Evolutionary conservation across 1,140 invertebrate species (phyloP).

Genomic region (Polyergus mexicanus): DNA sequence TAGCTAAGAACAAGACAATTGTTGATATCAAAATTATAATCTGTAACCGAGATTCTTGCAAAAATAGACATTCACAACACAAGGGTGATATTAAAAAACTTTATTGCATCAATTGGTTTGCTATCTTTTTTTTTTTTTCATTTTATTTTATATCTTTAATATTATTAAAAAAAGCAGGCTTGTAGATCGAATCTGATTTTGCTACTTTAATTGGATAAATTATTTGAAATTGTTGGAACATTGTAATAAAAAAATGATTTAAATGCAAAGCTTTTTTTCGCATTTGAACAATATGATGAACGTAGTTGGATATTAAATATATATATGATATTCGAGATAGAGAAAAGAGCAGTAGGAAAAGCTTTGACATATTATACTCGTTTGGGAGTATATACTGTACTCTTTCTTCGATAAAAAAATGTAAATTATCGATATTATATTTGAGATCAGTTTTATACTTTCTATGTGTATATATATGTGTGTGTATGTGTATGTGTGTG

Average conservation of each 20-base stretch:
- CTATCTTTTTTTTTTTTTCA: not conserved
- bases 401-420: constrained; percentile 25
- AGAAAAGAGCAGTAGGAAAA: not conserved
- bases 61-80: constrained; percentile 12
- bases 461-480: not conserved
- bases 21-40: constrained; percentile 7
- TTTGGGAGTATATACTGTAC: constrained; percentile 2
- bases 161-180: too few species aligned
- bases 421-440: constrained; percentile 10
- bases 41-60: not conserved
- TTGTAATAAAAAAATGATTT: not conserved
- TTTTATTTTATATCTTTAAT: not conserved
- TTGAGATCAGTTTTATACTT: not conserved
- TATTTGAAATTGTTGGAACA: not conserved
- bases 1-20: constrained; percentile 1
- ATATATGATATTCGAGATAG: not conserved
- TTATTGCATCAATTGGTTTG: not conserved
- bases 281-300: constrained; percentile 1
- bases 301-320: not conserved
- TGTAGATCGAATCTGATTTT: too few species aligned
- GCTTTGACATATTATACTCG: constrained; percentile 10
- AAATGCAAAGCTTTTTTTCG: not conserved
- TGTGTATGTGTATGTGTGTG: not conserved
- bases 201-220: not conserved
- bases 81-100: not conserved